phyloP scores from a whole-genome alignment of 1,140 invertebrate species.

The Monochamus saltuarius region DNA sequence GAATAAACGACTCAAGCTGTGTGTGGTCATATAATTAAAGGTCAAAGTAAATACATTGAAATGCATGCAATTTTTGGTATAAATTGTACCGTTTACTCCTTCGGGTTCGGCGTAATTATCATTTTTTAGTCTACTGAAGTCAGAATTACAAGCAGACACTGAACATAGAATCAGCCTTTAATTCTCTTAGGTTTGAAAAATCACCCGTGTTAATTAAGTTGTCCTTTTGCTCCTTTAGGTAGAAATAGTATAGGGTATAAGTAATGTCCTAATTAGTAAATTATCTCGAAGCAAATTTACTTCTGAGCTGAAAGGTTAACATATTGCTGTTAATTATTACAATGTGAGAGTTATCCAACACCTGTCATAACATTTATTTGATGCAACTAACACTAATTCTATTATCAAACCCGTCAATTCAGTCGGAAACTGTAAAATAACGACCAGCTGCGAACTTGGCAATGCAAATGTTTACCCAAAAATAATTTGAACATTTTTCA shows the following conservation, averaged over 20 bases:
- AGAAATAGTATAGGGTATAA: background rate
- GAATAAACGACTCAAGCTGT: constrained; percentile 15
- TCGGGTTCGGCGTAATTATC: too few relatives aligned
- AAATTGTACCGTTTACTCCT: too few relatives aligned
- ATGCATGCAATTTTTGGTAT: too few relatives aligned
- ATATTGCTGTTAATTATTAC: background rate
- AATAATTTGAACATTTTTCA: constrained; percentile 13
- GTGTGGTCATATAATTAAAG: background rate
- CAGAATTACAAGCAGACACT: too few relatives aligned
- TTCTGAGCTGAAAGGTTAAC: background rate
- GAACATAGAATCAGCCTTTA: too few relatives aligned
- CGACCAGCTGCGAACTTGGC: constrained; percentile 2
- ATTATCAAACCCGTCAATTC: background rate
- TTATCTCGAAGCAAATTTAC: background rate
- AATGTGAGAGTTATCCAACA: background rate
- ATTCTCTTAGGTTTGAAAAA: too few relatives aligned
- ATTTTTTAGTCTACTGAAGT: too few relatives aligned
- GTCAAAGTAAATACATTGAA: too few relatives aligned
- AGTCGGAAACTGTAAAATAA: constrained; percentile 10
- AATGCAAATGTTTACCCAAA: constrained; percentile 16
- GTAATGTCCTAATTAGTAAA: background rate
- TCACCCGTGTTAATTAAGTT: too few relatives aligned
- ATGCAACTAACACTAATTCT: background rate
- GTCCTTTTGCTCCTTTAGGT: background rate
- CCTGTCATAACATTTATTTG: background rate